A percentile compares a stretch with the other conserved stretches of the same genome.
These are phyloP conservation scores for Itoplectis maculator DNA, from an alignment of 2,888 invertebrate species.

Conservation along the genomic window DNA sequence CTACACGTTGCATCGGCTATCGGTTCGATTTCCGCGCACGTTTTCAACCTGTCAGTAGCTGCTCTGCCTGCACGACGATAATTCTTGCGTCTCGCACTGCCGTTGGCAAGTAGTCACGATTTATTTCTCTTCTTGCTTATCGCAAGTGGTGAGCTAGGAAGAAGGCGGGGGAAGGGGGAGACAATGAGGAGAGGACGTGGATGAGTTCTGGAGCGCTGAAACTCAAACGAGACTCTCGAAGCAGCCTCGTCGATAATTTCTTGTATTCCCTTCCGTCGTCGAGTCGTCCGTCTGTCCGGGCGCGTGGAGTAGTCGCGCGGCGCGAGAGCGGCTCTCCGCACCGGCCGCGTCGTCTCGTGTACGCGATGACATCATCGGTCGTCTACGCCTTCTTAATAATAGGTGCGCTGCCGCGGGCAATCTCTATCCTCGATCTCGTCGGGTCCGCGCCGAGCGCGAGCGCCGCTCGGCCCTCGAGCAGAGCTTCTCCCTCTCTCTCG, in stretches of 20 bases:
- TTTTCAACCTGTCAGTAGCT: neutral
- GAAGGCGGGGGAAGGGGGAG: too few relatives aligned
- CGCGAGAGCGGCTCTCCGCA: too few relatives aligned
- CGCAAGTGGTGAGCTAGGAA: too few relatives aligned
- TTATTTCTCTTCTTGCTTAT: conserved; percentile 1
- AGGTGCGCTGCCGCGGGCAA: conserved; percentile 61
- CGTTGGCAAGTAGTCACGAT: conserved; percentile 3
- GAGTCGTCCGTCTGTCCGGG: conserved; percentile 38
- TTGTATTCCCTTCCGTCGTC: conserved; percentile 21
- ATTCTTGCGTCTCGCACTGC: neutral
- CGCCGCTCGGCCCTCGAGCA: conserved; percentile 20
- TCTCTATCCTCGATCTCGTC: conserved; percentile 56
- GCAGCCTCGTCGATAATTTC: conserved; percentile 9
- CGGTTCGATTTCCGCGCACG: neutral
- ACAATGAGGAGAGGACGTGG: neutral
- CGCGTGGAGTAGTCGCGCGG: conserved; percentile 34
- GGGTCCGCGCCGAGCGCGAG: conserved; percentile 18
- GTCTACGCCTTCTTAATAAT: conserved; percentile 66
- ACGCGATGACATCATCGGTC: conserved; percentile 63
- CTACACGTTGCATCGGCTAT: too few relatives aligned
- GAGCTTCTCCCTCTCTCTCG: conserved; percentile 68
- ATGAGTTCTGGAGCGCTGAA: neutral
- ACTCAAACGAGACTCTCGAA: neutral
- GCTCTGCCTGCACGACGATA: neutral
- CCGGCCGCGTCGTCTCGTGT: conserved; percentile 37